Conservation (phyloP, 2,113 vertebrate genomes). For the Gnathonemus echidnorhynchus region DNA sequence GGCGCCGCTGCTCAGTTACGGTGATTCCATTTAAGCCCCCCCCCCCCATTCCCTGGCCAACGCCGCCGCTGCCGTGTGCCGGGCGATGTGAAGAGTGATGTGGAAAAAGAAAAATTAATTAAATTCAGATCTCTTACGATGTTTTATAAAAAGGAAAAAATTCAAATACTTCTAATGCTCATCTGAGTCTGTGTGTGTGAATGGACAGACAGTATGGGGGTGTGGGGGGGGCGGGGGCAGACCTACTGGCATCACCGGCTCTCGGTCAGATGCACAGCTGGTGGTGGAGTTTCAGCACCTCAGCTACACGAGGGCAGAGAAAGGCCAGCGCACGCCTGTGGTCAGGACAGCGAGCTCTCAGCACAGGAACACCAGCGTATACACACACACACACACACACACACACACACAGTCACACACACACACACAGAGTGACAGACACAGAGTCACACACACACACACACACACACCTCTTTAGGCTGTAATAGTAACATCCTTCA, state of each 20-base stretch:
- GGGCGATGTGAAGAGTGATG: too few species aligned
- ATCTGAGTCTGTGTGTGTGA: neutral
- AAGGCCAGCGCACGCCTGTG: constrained; percentile 23
- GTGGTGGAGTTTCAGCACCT: neutral
- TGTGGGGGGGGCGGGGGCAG: neutral
- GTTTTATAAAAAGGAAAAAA: neutral
- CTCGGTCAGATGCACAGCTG: neutral
- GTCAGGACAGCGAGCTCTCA: neutral
- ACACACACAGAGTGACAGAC: neutral
- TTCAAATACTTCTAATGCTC: neutral
- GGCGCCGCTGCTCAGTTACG: constrained; percentile 46
- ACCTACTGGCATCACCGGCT: neutral
- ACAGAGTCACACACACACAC: neutral
- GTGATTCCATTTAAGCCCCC: constrained; percentile 40
- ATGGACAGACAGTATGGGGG: neutral
- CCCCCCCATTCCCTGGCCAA: neutral
- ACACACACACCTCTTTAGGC: neutral
- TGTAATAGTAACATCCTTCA: neutral
- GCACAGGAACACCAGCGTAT: neutral
- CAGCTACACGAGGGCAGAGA: neutral
- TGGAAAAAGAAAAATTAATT: neutral
- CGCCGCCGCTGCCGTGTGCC: neutral
- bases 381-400: neutral
- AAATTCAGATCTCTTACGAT: neutral
- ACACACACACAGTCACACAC: constrained; percentile 1